Evolutionary conservation across 2,797 vertebrate species (phyloP), one percentile per base, ranked within the genome.

Genomic region (Graptemys geographica): DNA sequence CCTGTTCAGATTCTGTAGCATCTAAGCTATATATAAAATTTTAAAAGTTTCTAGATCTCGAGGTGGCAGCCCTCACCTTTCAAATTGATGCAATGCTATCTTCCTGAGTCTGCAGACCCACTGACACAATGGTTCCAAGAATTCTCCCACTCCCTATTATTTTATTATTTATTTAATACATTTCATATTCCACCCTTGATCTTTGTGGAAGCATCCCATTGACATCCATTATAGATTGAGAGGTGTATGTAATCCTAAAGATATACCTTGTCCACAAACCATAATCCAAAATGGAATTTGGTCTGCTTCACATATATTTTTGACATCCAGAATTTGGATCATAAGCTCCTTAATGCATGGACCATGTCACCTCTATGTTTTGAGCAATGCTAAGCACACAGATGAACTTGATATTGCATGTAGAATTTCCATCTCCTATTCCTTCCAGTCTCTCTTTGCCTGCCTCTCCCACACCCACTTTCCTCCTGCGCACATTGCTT

Each of bases 181-280:
- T 33, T 82, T 86, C 49, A 82, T 16, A 33, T 55, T 44, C 87
- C 41, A 79, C 57, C 89, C 92, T 92, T n/a, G 89, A 37, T 84
- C 93, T 92, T 87, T 91, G 37, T 78, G 52, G 37, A 83, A 92
- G 52, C 31, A 86, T 52, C 74, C 53, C 83, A 74, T 2, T 93
- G 83, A 95, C 83, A 90, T 79, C 31, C 65, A 92, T 31, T 21
- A 5, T 37, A 69, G 57, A 88, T 81, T 16, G 28, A 90, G 37
- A 85, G 79, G 83, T 28, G 86, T 69, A 81, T 92, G 74, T 57
- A 0, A 0, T 44, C 55, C 79, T 86, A 84, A 91, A 90, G 33
- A 91, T 44, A 86, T 56, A 25, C 27, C 86, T 72, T 90, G 79
- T 18, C 41, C 76, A 72, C 79, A 62, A 59, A 59, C 15, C 13